These are phyloP conservation scores for Vanessa cardui DNA, from an alignment of 2,888 invertebrate species.

Conservation along the genomic window DNA sequence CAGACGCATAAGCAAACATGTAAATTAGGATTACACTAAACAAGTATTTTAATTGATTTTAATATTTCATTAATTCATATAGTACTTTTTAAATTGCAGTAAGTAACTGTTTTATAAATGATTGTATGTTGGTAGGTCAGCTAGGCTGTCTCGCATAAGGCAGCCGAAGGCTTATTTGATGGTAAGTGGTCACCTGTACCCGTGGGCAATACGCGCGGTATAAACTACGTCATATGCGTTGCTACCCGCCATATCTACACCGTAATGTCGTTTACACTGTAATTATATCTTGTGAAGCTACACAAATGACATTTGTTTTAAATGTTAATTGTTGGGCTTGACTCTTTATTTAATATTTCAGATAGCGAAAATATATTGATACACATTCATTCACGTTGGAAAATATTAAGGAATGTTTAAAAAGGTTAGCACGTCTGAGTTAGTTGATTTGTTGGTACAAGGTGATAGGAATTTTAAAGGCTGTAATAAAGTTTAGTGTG, in stretches of 20 bases:
- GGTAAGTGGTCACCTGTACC: not conserved
- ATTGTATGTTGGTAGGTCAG: too few species aligned
- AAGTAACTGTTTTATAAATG: too few species aligned
- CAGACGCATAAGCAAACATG: not conserved
- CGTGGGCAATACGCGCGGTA: not conserved
- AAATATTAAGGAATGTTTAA: not conserved
- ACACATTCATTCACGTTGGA: too few species aligned
- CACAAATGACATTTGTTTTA: not conserved
- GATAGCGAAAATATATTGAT: not conserved
- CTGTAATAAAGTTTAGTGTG: not conserved
- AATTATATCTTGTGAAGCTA: not conserved
- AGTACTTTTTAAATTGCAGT: too few species aligned
- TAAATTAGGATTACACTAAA: too few species aligned
- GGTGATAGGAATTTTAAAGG: not conserved
- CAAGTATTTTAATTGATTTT: too few species aligned
- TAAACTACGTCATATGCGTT: not conserved
- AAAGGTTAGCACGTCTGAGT: not conserved
- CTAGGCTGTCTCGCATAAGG: too few species aligned
- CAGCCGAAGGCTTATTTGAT: too few species aligned
- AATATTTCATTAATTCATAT: too few species aligned
- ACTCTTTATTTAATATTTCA: not conserved
- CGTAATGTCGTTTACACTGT: not conserved
- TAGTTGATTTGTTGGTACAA: not conserved
- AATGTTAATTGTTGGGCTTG: not conserved
- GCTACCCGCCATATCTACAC: not conserved